Evolutionary conservation across 2,113 vertebrate genomes (phyloP).

Genomic region (Smithornis capensis): DNA sequence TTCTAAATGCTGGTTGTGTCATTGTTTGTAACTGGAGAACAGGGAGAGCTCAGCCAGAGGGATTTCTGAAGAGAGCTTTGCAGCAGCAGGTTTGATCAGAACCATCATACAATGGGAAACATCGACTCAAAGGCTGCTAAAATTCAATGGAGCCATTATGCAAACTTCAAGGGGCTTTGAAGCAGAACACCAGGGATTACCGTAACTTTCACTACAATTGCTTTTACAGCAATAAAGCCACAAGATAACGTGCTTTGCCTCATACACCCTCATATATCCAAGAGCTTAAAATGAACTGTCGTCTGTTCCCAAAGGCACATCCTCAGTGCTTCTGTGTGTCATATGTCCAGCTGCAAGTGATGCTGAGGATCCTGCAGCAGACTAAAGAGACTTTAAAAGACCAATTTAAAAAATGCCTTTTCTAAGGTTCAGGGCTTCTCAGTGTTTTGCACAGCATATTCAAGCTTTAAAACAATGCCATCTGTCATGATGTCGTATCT

Average conservation of each 20-base stretch:
- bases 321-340: not conserved
- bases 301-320: not conserved
- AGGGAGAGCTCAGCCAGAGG: not conserved
- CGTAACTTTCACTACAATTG: not conserved
- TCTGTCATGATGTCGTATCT: not conserved
- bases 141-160: not conserved
- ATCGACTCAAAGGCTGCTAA: not conserved
- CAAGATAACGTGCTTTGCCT: not conserved
- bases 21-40: not conserved
- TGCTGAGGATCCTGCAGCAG: not conserved
- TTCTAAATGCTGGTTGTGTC: not conserved
- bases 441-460: not conserved
- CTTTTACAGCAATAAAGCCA: not conserved
- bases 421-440: not conserved
- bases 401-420: not conserved
- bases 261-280: not conserved
- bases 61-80: not conserved
- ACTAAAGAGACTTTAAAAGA: not conserved
- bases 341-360: not conserved
- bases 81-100: not conserved
- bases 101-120: not conserved
- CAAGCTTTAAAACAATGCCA: not conserved
- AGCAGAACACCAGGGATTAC: not conserved
- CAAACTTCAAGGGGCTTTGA: not conserved
- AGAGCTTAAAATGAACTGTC: not conserved